Evolutionary conservation across 2,888 invertebrate genomes (phyloP), one percentile per base, ranked within the genome.

Genomic region (Nomada fabriciana): DNA sequence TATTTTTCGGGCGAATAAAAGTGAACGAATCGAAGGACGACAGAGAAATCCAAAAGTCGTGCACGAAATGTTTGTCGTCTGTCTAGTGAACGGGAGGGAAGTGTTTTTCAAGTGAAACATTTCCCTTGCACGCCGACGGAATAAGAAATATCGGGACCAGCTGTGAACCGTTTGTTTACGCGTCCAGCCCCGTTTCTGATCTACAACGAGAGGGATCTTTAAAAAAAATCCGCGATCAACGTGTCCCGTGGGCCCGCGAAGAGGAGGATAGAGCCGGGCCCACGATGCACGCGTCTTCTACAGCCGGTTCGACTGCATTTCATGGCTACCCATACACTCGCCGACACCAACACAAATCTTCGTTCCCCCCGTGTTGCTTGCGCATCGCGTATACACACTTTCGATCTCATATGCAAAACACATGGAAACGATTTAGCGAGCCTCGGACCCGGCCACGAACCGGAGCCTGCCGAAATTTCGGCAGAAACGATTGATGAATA

Each of bases 281-380:
- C 72, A 80, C 83, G 79, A 60, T 79, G 70, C 82, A 65, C 64
- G 84, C 78, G 79, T 80, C 87, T 78, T 84, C 78, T 65, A 9
- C 83, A 91, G 91, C 90, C 89, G 91, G 90, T 91, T 88, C 89
- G 87, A 91, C 91, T 88, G 88, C 91, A 91, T 91, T 91, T 91
- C 86, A 89, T 86, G 89, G 79, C 72, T 79, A 64, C 84, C 85
- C 79, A 65, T 79, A 84, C 85, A 63, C 79, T 42, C 79, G 18
- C 1, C 11, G 64, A 57, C 57, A 15, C 0, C 20, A 53, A 63
- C 69, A 78, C 76, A 20, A 4, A 10, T 20, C 20, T 5, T 18
- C 25, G 1, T 52, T 63, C 13, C 10, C 15, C 67, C n/a, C 47
- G 0, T 23, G 53, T 57, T 36, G 25, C 64, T 13, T 52, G 70